Percentiles rank a stretch among this genome's conserved stretches.
phyloP scores from a whole-genome alignment of 2,888 invertebrate species.

The Hoplodrina ambigua region DNA sequence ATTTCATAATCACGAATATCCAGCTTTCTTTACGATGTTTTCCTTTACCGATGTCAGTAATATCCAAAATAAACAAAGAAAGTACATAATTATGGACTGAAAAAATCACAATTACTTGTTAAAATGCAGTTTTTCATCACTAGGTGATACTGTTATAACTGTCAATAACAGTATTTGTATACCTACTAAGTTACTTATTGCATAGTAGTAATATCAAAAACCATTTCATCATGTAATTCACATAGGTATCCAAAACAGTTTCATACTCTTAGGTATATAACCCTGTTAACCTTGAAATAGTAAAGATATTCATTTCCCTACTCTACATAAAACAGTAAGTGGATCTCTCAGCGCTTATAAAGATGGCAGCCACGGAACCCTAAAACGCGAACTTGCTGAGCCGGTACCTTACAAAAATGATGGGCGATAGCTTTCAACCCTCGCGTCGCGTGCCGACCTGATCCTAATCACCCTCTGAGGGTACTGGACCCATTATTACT shows the following conservation, averaged over 20 bases:
- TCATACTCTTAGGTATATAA: background rate
- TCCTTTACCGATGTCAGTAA: too few relatives aligned
- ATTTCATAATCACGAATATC: too few relatives aligned
- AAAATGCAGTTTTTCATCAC: too few relatives aligned
- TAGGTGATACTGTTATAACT: too few relatives aligned
- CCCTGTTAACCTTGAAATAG: background rate
- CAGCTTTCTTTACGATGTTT: too few relatives aligned
- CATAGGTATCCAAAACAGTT: background rate
- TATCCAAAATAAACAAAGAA: too few relatives aligned
- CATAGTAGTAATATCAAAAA: too few relatives aligned
- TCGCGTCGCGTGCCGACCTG: slow-evolving; percentile 54
- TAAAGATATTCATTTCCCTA: slow-evolving; percentile 20
- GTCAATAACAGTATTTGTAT: too few relatives aligned
- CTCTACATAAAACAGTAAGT: slow-evolving; percentile 45
- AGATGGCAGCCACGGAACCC: slow-evolving; percentile 32
- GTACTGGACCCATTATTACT: slow-evolving; percentile 62
- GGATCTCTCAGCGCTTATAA: slow-evolving; percentile 46
- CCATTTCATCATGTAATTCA: background rate
- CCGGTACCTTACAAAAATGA: slow-evolving; percentile 43
- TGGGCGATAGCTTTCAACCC: slow-evolving; percentile 48
- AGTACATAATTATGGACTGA: too few relatives aligned
- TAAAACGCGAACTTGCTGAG: slow-evolving; percentile 49
- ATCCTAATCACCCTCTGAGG: slow-evolving; percentile 55
- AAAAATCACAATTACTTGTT: too few relatives aligned
- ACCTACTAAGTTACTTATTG: too few relatives aligned